Percentiles rank a stretch among this genome's conserved stretches.
Conservation (phyloP, 2,113 vertebrate species). For the Pelvicachromis taeniatus region DNA sequence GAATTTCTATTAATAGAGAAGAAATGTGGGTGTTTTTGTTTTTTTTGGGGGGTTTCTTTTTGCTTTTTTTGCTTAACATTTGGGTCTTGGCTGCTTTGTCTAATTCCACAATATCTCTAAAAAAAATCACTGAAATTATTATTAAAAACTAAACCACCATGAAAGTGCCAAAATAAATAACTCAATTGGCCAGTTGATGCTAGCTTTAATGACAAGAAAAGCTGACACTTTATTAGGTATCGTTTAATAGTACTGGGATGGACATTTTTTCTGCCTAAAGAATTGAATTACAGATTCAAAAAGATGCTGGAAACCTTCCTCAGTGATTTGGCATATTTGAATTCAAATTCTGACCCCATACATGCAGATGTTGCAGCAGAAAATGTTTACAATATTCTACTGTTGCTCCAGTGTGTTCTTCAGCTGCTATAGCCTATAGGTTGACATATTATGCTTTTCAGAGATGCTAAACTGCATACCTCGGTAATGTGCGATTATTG, state of each 20-base stretch:
- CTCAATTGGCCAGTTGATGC: not conserved
- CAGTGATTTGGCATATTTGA: not conserved
- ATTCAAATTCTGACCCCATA: not conserved
- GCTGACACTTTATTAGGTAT: not conserved
- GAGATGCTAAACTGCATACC: not conserved
- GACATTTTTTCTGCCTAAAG: not conserved
- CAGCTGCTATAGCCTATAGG: not conserved
- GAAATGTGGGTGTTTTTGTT: not conserved
- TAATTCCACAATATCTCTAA: not conserved
- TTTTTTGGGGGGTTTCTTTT: not conserved
- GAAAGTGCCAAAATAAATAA: not conserved
- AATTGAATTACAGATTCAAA: not conserved
- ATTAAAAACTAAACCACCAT: not conserved
- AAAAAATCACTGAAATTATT: not conserved
- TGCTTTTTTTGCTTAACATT: not conserved
- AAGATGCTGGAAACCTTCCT: not conserved
- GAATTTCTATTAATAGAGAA: not conserved
- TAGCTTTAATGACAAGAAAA: not conserved
- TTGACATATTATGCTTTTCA: not conserved
- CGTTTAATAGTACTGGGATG: not conserved
- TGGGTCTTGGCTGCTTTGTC: not conserved
- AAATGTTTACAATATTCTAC: not conserved
- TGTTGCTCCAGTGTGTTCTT: not conserved
- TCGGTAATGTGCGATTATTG: not conserved
- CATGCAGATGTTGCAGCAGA: not conserved